Evolutionary conservation across 2,113 vertebrate species (phyloP), one percentile per base, ranked within the genome.

Genomic region (Sardina pilchardus): DNA sequence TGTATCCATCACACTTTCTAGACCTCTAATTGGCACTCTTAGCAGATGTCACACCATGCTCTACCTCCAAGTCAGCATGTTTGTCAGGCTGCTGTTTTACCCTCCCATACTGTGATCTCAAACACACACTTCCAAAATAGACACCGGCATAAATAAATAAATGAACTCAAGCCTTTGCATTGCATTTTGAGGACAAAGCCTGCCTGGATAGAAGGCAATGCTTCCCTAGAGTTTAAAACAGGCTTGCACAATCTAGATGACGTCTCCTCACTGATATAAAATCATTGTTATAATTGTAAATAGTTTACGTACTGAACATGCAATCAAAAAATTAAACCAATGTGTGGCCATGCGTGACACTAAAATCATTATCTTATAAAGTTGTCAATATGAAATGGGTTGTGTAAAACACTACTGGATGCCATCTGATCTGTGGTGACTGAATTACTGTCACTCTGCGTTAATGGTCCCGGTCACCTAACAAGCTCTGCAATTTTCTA

Each of bases 21-120:
- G 53, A 47, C 81, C 81, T 67, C 81, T 82, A 82, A 82, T 85
- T 85, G 85, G 85, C 42, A 43, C 39, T 82, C 53, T 86, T 82
- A 50, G 81, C 81, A 75, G 44, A 86, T 78, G 85, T 83, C 56
- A 81, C 42, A 48, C n/a, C 47, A 36, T 6, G 4, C 39, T 82
- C 81, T 86, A 42, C 48, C 44, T 81, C 43, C 21, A 75, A 82
- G 30, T n/a, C 50, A 56, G 59, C 53, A 39, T 81, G 81, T 85
- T 81, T 63, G 81, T 59, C 85, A 71, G 81, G 81, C 42, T 43
- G 36, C 39, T 59, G 85, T 43, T 86, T 82, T 82, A 42, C 24
- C n/a, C 24, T 44, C 24, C 44, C 81, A 47, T 43, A 30, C 6
- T 42, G 24, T 67, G 81, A 17, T 19, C 44, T 21, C 30, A 53